Percentiles rank a stretch among this genome's conserved stretches.
Conservation (phyloP, 2,113 vertebrate species). For the Porphyrio hochstetteri region DNA sequence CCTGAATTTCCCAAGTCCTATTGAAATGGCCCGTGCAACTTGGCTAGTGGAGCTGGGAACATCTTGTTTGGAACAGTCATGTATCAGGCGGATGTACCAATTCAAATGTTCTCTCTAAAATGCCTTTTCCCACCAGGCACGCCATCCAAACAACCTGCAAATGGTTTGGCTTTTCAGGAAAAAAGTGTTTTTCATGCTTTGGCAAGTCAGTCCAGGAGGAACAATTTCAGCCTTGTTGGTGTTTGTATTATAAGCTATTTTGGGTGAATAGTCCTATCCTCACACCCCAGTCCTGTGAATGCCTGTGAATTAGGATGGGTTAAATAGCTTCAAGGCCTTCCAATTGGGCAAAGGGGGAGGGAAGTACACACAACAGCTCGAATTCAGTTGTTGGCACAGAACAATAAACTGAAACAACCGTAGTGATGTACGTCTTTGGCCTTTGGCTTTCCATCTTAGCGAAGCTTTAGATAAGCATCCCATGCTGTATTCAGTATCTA, state of each 20-base stretch:
- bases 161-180: constrained; percentile 39
- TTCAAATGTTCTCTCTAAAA: not conserved
- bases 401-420: not conserved
- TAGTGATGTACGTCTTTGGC: not conserved
- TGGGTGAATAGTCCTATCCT: not conserved
- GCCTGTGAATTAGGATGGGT: not conserved
- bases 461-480: not conserved
- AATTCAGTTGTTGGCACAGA: not conserved
- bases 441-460: not conserved
- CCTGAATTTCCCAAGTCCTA: not conserved
- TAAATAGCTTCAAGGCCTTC: not conserved
- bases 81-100: not conserved
- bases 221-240: not conserved
- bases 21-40: not conserved
- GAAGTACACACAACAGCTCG: not conserved
- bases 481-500: not conserved
- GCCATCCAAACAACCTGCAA: not conserved
- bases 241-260: not conserved
- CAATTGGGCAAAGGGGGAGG: fast-evolving
- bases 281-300: not conserved
- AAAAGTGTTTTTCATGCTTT: not conserved
- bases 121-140: not conserved
- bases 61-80: not conserved
- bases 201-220: not conserved
- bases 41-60: not conserved